phyloP scores from a whole-genome alignment of 2,888 invertebrate genomes.

The Formica aserva region DNA sequence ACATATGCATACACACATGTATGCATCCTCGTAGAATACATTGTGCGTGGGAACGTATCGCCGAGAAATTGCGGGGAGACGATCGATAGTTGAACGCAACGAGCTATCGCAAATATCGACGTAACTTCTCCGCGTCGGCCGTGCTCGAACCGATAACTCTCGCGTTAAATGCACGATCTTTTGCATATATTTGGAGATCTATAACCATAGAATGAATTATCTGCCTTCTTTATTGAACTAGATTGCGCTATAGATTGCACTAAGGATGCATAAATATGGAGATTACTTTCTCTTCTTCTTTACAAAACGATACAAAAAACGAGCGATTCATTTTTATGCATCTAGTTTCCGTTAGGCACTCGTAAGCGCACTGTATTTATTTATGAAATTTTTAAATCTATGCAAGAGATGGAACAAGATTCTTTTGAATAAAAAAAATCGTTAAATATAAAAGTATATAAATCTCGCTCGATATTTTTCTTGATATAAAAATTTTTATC shows the following conservation, averaged over 20 bases:
- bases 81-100: conserved; percentile 73
- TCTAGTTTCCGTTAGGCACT: neutral
- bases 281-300: neutral
- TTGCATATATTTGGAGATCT: conserved; percentile 24
- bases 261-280: conserved; percentile 10
- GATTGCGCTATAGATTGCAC: neutral
- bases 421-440: neutral
- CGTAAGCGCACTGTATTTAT: neutral
- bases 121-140: conserved; percentile 7
- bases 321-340: neutral
- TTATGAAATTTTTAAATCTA: neutral
- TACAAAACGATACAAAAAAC: neutral
- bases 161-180: conserved; percentile 27
- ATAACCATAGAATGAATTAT: neutral
- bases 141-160: conserved; percentile 39
- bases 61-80: conserved; percentile 63
- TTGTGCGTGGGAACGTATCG: conserved; percentile 40
- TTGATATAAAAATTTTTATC: neutral
- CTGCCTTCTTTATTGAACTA: neutral
- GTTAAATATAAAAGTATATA: neutral
- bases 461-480: neutral
- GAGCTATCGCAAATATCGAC: conserved; percentile 52
- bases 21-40: conserved; percentile 18
- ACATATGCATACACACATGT: conserved; percentile 11
- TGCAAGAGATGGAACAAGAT: neutral